These are phyloP conservation scores for Phortica okadai DNA, from an alignment of 2,888 invertebrate genomes.

Conservation along the genomic window DNA sequence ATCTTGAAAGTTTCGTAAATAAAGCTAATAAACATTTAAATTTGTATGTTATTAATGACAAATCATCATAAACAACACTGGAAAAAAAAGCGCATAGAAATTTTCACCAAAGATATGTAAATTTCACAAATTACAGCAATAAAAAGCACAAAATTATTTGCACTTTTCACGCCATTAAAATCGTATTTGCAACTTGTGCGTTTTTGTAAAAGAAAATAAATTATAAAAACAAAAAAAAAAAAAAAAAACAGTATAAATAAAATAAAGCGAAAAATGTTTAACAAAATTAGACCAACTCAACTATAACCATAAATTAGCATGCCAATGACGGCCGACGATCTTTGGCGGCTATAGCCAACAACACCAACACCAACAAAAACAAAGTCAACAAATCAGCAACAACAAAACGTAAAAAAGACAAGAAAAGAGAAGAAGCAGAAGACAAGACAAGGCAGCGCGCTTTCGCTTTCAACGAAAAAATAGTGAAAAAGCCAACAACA, in stretches of 20 bases:
- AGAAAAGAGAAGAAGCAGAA: background rate
- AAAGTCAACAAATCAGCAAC: background rate
- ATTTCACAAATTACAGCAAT: background rate
- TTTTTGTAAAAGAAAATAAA: background rate
- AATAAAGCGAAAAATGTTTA: background rate
- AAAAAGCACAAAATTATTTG: background rate
- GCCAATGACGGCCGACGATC: constrained; percentile 4
- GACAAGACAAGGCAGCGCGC: background rate
- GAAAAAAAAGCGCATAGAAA: background rate
- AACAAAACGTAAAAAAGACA: background rate
- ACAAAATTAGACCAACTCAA: constrained; percentile 8
- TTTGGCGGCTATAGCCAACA: background rate
- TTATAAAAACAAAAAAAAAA: background rate
- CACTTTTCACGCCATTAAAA: constrained; percentile 1
- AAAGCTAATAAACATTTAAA: no score
- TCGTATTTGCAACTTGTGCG: background rate
- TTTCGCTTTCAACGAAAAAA: constrained; percentile 14
- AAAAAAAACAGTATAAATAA: background rate
- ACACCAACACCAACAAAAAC: background rate
- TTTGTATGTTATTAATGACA: no score
- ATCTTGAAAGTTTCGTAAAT: no score
- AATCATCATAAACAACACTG: background rate
- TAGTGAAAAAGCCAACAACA: background rate
- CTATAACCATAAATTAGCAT: constrained; percentile 27
- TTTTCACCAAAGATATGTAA: background rate